These are phyloP conservation scores for Pangasius larnaudii DNA, from an alignment of 2,797 vertebrate species.

Conservation along the genomic window DNA sequence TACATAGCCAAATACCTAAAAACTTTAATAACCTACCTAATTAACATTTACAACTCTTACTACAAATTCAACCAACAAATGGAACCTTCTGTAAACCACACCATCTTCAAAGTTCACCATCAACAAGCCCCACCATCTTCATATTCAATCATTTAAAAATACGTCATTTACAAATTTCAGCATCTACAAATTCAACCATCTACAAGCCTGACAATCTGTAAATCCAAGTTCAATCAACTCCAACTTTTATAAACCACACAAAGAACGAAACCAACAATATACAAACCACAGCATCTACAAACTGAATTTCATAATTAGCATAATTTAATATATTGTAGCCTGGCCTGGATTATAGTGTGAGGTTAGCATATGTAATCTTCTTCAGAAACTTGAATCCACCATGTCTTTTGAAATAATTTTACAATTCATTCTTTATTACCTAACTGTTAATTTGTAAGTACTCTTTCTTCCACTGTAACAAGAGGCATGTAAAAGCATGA, in stretches of 20 bases:
- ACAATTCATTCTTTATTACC: not conserved
- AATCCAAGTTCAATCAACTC: not conserved
- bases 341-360: not conserved
- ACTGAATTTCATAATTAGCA: not conserved
- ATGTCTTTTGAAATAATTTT: not conserved
- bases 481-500: not conserved
- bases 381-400: not conserved
- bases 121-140: not conserved
- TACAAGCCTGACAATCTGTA: not conserved
- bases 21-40: not conserved
- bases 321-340: no score
- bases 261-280: not conserved
- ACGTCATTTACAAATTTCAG: not conserved
- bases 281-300: not conserved
- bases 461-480: not conserved
- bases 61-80: not conserved
- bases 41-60: not conserved
- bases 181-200: not conserved
- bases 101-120: not conserved
- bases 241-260: not conserved
- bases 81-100: not conserved
- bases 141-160: not conserved
- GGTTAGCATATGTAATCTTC: not conserved
- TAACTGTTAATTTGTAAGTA: not conserved
- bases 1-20: not conserved